Evolutionary conservation across 2,797 vertebrate species (phyloP), one percentile per base, ranked within the genome.

Genomic region (Pantherophis vulpinus): DNA sequence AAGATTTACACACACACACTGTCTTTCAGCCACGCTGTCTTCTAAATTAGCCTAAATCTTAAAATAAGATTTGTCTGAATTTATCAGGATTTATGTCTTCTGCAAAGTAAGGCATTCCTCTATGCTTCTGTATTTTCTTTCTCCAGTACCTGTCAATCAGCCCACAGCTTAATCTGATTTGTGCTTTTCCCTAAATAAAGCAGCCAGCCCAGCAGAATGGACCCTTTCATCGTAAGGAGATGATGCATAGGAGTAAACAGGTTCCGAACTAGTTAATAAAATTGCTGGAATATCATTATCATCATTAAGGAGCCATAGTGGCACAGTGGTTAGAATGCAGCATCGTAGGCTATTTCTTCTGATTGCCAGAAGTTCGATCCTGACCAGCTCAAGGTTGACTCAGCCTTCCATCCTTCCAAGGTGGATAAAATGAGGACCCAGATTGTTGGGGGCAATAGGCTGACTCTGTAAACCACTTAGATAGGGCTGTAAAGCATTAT

Each of bases 41-140:
- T 94, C 92, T 95, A 90, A 96, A 96, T 95, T 94, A 96, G 93
- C 56, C 88, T 59, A 0, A 0, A 60, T 95, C 91, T 94, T 96
- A 95, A 96, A 95, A 93, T 7, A 89, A 0, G 7, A 95, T 95
- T 96, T 95, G 90, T 47, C 47, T 92, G 92, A 59, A 87, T 96
- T 96, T 96, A 92, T 90, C 74, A 89, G 88, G 47, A 90, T 90
- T 95, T 89, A 95, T 79, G 94, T 93, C 11, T 70, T 58, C 47
- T 91, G 92, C 61, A 93, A 9, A 90, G 92, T 93, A 93, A 89
- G 59, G 0, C 55, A 94, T 95, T 55, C 51, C 94, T 55, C 90
- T 51, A 10, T 8, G n/a, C 79, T 93, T 93, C 66, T 92, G 93
- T 60, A 88, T 91, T 92, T 95, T 95, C 88, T 94, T 92, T 56